Conservation (phyloP, 2,797 vertebrate species). For the Helicolenus hilgendorfi region DNA sequence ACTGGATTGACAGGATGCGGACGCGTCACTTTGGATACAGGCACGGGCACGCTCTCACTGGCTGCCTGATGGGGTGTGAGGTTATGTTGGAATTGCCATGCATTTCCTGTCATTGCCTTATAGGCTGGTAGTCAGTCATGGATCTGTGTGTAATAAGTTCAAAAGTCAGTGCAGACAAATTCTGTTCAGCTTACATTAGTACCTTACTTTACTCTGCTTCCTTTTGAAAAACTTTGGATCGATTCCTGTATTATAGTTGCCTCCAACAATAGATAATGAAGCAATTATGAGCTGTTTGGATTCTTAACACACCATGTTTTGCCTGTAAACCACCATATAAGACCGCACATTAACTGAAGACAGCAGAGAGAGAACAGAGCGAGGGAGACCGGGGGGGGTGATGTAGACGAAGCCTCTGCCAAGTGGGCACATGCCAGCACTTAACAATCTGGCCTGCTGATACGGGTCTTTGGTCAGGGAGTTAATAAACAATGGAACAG, state of each 20-base stretch:
- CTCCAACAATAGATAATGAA: slow-evolving; percentile 59
- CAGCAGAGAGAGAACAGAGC: slow-evolving; percentile 20
- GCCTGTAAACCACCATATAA: slow-evolving; percentile 28
- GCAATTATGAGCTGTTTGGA: slow-evolving; percentile 50
- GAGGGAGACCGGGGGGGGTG: not conserved
- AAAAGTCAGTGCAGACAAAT: not conserved
- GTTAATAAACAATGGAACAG: slow-evolving; percentile 58
- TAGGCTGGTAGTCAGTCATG: not conserved
- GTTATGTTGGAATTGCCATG: not conserved
- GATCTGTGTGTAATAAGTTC: slow-evolving; percentile 9
- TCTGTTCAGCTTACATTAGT: too few species aligned
- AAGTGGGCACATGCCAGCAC: slow-evolving; percentile 66
- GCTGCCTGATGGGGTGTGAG: not conserved
- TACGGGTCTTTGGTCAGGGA: slow-evolving; percentile 48
- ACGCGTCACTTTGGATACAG: slow-evolving; percentile 7
- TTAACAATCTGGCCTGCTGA: slow-evolving; percentile 49
- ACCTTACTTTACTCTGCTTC: not conserved
- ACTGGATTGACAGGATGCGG: slow-evolving; percentile 7
- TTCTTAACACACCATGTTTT: slow-evolving; percentile 45
- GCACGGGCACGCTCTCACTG: not conserved
- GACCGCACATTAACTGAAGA: slow-evolving; percentile 39
- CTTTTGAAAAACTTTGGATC: not conserved
- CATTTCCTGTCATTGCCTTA: not conserved
- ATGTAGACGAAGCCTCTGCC: slow-evolving; percentile 34
- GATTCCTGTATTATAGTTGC: not conserved